Conservation (phyloP, 2,113 vertebrate species). For the Callipepla squamata region DNA sequence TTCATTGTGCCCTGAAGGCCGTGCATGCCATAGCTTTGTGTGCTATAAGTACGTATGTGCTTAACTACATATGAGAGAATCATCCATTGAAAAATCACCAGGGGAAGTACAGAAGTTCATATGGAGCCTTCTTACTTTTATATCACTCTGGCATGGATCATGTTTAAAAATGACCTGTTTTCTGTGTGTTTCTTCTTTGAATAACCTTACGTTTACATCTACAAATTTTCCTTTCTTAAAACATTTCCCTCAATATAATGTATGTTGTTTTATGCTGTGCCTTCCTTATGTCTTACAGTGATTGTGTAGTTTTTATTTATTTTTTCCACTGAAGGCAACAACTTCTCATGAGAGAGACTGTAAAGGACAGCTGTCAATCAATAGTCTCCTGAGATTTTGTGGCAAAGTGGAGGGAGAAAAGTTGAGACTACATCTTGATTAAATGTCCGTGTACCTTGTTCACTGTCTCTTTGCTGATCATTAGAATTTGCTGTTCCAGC, state of each 20-base stretch:
- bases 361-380: not conserved
- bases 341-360: not conserved
- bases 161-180: not conserved
- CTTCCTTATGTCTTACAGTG: not conserved
- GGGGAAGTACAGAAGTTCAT: not conserved
- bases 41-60: not conserved
- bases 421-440: not conserved
- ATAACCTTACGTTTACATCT: not conserved
- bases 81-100: rapidly evolving
- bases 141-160: not conserved
- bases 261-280: not conserved
- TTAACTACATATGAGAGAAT: rapidly evolving
- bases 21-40: not conserved
- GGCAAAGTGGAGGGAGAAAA: not conserved
- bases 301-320: not conserved
- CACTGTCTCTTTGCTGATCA: not conserved
- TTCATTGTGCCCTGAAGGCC: not conserved
- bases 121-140: not conserved
- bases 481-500: not conserved
- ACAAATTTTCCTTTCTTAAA: not conserved
- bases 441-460: not conserved
- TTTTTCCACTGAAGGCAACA: not conserved
- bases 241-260: not conserved
- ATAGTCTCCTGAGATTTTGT: not conserved
- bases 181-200: not conserved